Conservation (phyloP, 2,113 vertebrate genomes). For the Alaudala cheleensis region DNA sequence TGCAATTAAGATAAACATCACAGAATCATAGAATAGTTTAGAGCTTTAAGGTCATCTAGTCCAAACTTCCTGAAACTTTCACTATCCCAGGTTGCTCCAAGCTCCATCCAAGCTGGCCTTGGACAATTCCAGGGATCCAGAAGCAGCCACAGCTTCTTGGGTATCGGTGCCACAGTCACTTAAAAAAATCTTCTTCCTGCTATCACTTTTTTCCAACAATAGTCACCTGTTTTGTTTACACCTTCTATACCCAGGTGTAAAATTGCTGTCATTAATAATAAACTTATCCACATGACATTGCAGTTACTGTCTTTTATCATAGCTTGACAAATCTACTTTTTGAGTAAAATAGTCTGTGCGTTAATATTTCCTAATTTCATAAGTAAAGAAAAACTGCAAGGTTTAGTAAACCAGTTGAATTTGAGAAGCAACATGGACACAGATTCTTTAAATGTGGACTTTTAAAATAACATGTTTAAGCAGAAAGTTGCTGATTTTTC, state of each 20-base stretch:
- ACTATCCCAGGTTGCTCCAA: fast-evolving
- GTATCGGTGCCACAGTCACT: no score
- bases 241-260: not conserved
- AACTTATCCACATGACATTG: fast-evolving
- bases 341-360: not conserved
- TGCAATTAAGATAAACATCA: not conserved
- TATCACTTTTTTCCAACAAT: not conserved
- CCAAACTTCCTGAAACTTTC: not conserved
- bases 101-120: not conserved
- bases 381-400: not conserved
- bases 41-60: not conserved
- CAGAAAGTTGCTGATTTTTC: not conserved
- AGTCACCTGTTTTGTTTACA: not conserved
- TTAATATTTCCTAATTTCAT: not conserved
- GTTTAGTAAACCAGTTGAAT: not conserved
- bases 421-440: not conserved
- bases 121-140: not conserved
- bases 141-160: not conserved
- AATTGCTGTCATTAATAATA: not conserved
- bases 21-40: not conserved
- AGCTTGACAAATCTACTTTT: not conserved
- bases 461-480: not conserved
- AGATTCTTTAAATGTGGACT: not conserved
- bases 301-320: not conserved
- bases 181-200: not conserved